Percentiles rank a stretch among this genome's conserved stretches.
Conservation (phyloP, 1,140 invertebrate species). For the Polypedilum vanderplanki region DNA sequence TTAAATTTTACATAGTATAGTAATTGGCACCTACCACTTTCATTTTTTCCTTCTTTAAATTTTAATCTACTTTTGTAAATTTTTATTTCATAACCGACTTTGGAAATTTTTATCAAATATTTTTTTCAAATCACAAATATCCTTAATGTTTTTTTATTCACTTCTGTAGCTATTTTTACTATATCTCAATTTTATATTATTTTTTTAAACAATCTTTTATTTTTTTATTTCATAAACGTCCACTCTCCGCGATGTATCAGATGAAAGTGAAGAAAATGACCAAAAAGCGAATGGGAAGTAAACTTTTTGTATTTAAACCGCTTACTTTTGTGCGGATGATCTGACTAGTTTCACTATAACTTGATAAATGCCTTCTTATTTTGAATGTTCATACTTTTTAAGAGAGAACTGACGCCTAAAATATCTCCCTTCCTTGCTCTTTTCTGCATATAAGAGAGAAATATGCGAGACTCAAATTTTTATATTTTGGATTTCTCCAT, state of each 20-base stretch:
- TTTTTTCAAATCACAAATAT: background rate
- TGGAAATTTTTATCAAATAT: background rate
- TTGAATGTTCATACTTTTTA: constrained; percentile 23
- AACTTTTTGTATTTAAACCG: no score
- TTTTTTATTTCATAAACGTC: background rate
- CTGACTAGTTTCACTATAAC: constrained; percentile 28
- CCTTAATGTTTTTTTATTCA: background rate
- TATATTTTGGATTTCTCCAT: no score
- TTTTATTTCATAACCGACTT: background rate
- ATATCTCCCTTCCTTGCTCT: constrained; percentile 25
- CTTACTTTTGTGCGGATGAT: background rate
- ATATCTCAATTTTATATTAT: no score
- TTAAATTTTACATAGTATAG: background rate
- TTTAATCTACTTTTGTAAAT: background rate
- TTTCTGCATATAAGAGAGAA: background rate
- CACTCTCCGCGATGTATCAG: background rate
- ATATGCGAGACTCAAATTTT: no score
- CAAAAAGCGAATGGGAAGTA: background rate
- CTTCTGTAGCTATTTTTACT: background rate
- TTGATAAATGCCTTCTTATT: constrained; percentile 15
- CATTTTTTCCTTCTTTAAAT: background rate
- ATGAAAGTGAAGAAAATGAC: background rate
- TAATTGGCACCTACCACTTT: constrained; percentile 2
- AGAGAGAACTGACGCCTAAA: no score
- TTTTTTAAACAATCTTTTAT: no score